Evolutionary conservation across 2,797 vertebrate genomes (phyloP), one percentile per base, ranked within the genome.

Genomic region (Helarctos malayanus): DNA sequence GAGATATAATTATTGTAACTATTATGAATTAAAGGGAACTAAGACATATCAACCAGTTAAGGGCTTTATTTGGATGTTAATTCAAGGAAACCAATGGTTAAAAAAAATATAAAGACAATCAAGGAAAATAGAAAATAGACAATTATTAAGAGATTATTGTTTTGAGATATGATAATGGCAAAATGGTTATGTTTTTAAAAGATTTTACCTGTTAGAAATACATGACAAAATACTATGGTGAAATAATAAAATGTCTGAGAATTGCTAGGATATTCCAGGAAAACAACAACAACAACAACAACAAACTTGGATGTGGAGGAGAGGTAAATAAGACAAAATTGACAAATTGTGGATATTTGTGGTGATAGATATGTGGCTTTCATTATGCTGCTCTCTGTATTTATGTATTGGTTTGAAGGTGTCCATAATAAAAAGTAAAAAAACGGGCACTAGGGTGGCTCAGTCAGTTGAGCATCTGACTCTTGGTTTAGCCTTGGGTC

Each of bases 101-200:
- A 57, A 69, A 85, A 85, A 71, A 29, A 25, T 86, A 59, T 79
- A 76, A 65, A 4, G 27, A 92, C 32, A 82, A 57, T 69, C 11
- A 88, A 52, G 38, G 38, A 47, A 88, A 76, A 88, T 25, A 87
- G 14, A 65, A 56, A 81, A 56, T 10, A 81, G 18, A 47, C 49
- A 54, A 38, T 73, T 86, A 45, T 49, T 65, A 38, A 65, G 27
- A 18, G 4, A 35, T 45, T 41, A 9, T 49, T 87, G 32, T 41
- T 79, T 91, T 95, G 79, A 85, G 54, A 73, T 45, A 71, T 19
- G 12, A 14, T 49, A 27, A 45, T 65, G 35, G 1, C 25, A 87
- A 87, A 91, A 38, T 45, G 18, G 7, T 76, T 47, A 38, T 71
- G 49, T 80, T 88, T 95, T 49, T 11, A 49, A 92, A 92, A 95